Evolutionary conservation across 2,113 vertebrate species (phyloP).

Genomic region (Lasiurus borealis): DNA sequence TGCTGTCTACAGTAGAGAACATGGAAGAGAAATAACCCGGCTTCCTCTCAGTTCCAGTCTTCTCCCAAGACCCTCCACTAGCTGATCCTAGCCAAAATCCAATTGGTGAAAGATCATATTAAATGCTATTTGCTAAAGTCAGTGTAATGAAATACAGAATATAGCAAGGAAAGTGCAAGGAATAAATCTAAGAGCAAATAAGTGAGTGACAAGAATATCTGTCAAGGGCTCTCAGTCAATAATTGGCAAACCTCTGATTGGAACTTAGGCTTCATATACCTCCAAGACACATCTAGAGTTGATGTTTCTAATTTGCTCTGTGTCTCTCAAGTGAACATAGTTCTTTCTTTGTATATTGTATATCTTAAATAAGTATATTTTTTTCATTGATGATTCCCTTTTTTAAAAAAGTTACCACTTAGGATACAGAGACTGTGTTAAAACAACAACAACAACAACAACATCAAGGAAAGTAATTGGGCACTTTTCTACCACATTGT

Average conservation of each 20-base stretch:
- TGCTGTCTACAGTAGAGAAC: not conserved
- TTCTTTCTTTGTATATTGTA: not conserved
- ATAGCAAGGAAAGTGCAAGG: not conserved
- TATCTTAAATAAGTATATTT: not conserved
- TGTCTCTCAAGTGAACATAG: not conserved
- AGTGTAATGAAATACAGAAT: not conserved
- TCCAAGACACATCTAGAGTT: not conserved
- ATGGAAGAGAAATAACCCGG: not conserved
- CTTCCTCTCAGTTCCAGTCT: not conserved
- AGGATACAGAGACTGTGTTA: not conserved
- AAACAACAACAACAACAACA: not conserved
- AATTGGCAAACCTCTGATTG: not conserved
- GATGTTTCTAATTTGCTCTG: not conserved
- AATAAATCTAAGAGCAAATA: constrained; percentile 21
- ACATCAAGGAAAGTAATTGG: not conserved
- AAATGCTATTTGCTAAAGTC: not conserved
- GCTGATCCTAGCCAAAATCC: not conserved
- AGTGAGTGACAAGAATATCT: not conserved
- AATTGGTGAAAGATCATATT: not conserved
- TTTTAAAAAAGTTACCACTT: not conserved
- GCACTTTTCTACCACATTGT: not conserved
- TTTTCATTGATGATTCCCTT: not conserved
- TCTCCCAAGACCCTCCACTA: not conserved
- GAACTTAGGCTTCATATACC: not conserved
- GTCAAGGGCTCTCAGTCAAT: not conserved